Evolutionary conservation across 2,888 invertebrate species (phyloP).

Genomic region (Dicyrtomina minuta): DNA sequence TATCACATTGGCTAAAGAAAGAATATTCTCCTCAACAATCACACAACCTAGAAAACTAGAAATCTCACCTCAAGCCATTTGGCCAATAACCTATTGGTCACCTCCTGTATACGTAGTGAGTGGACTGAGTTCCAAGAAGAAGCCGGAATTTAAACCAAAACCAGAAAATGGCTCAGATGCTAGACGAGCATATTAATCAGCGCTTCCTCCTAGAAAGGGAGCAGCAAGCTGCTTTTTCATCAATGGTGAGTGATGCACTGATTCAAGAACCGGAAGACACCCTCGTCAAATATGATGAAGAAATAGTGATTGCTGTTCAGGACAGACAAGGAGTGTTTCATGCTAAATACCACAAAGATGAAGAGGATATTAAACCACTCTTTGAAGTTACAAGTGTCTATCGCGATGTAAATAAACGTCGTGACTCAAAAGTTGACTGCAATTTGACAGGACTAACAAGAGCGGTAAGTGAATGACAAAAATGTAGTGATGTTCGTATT

Average conservation of each 20-base stretch:
- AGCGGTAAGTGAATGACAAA: background rate
- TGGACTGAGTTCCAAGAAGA: too few species aligned
- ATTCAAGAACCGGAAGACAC: background rate
- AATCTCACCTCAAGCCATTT: too few species aligned
- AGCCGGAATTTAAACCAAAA: too few species aligned
- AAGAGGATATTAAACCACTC: conserved; percentile 9
- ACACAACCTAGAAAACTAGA: too few species aligned
- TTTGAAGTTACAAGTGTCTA: conserved; percentile 16
- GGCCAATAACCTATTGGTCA: too few species aligned
- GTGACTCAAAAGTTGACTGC: background rate
- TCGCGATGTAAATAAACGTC: background rate
- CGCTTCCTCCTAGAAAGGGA: background rate
- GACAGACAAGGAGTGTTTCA: conserved; percentile 15
- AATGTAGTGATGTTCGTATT: background rate
- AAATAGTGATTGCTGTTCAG: conserved; percentile 16
- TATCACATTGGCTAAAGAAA: too few species aligned
- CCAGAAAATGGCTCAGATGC: background rate
- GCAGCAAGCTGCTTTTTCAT: background rate
- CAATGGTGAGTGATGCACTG: conserved; percentile 4
- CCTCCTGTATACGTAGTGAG: too few species aligned
- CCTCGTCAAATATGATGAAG: conserved; percentile 9
- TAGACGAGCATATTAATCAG: background rate
- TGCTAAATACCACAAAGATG: conserved; percentile 6
- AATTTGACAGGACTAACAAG: too few species aligned
- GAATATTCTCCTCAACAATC: too few species aligned